These are phyloP conservation scores for Malthinus flaveolus DNA, from an alignment of 2,888 invertebrate species.

Conservation along the genomic window DNA sequence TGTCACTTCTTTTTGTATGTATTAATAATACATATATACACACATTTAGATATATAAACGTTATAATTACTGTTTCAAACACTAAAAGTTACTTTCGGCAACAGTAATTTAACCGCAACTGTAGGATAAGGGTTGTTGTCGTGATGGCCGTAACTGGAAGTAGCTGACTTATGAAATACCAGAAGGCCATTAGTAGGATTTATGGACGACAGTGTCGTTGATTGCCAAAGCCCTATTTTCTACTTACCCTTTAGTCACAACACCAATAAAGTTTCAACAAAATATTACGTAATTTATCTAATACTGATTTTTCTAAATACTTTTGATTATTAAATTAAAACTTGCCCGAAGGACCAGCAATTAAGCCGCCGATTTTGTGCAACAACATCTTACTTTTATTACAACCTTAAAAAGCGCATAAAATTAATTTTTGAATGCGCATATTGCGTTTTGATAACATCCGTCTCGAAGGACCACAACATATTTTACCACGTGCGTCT, in stretches of 20 bases:
- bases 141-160: conserved; percentile 25
- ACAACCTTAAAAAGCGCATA: no score
- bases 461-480: no score
- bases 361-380: no score
- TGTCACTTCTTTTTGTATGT: not conserved
- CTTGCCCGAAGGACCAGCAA: no score
- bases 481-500: no score
- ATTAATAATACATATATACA: not conserved
- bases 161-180: conserved; percentile 54
- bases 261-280: conserved; percentile 14
- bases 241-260: conserved; percentile 33
- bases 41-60: not conserved
- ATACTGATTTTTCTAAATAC: no score
- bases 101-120: conserved; percentile 27
- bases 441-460: no score
- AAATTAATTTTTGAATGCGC: no score
- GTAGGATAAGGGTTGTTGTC: conserved; percentile 28
- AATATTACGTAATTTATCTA: no score
- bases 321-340: no score
- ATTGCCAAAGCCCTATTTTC: conserved; percentile 41
- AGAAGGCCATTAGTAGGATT: conserved; percentile 54
- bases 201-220: conserved; percentile 47
- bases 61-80: conserved; percentile 7
- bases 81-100: conserved; percentile 1
- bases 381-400: no score